Conservation (phyloP, 2,888 invertebrate species). For the Gasteruption jaculator region DNA sequence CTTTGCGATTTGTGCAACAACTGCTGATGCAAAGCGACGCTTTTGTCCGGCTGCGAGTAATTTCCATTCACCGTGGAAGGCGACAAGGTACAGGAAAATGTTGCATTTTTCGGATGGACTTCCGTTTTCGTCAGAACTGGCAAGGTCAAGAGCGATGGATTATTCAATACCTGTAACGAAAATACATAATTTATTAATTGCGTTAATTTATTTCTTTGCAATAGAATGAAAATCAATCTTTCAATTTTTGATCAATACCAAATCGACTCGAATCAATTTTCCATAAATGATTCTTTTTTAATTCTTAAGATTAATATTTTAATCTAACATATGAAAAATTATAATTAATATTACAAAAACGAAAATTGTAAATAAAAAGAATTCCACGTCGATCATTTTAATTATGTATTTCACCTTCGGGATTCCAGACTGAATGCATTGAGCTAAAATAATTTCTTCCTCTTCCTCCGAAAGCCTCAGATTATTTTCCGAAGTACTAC, state of each 20-base stretch:
- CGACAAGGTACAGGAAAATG: background rate
- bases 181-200: too few relatives aligned
- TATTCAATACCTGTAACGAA: constrained; percentile 1
- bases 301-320: too few relatives aligned
- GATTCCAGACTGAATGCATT: constrained; percentile 64
- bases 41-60: constrained; percentile 12
- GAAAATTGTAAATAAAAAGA: background rate
- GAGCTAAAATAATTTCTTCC: constrained; percentile 62
- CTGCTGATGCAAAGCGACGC: constrained; percentile 6
- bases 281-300: too few relatives aligned
- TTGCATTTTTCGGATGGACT: constrained; percentile 10
- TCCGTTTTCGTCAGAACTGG: constrained; percentile 15
- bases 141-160: constrained; percentile 11
- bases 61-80: constrained; percentile 9
- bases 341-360: background rate
- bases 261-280: too few relatives aligned
- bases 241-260: too few relatives aligned
- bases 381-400: background rate
- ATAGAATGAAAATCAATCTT: too few relatives aligned
- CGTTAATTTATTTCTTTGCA: too few relatives aligned
- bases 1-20: constrained; percentile 13
- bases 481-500: constrained; percentile 62
- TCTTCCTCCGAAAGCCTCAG: constrained; percentile 57
- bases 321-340: too few relatives aligned
- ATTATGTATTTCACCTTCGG: constrained; percentile 53